phyloP scores from a whole-genome alignment of 2,113 vertebrate genomes.

The Danionella cerebrum region DNA sequence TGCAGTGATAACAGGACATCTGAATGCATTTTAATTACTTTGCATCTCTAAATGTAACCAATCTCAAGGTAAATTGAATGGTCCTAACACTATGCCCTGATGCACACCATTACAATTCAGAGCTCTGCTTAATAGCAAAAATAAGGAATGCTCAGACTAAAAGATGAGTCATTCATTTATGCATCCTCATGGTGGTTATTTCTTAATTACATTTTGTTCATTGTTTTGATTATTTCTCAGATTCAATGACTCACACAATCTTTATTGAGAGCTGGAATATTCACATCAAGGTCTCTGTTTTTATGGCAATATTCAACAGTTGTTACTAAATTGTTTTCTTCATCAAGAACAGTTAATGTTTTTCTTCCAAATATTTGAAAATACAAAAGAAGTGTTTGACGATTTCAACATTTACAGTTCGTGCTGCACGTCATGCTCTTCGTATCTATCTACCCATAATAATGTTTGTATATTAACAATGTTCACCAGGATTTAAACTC shows the following conservation, averaged over 20 bases:
- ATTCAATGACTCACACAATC: background rate
- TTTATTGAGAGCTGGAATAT: slow-evolving; percentile 18
- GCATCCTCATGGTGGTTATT: no score
- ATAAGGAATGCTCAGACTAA: slow-evolving; percentile 9
- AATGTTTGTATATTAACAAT: slow-evolving; percentile 21
- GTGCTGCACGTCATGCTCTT: slow-evolving; percentile 17
- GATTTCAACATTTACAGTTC: background rate
- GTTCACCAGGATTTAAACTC: slow-evolving; percentile 4
- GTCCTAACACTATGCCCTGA: background rate
- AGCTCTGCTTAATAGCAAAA: slow-evolving; percentile 27
- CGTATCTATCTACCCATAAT: slow-evolving; percentile 29
- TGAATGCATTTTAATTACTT: background rate
- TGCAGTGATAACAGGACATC: background rate
- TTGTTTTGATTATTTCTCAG: slow-evolving; percentile 3
- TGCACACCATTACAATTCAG: slow-evolving; percentile 3
- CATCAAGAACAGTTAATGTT: slow-evolving; percentile 30
- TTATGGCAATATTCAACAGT: slow-evolving; percentile 49
- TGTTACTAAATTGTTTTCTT: slow-evolving; percentile 43
- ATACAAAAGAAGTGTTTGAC: slow-evolving; percentile 4
- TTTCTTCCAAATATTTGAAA: slow-evolving; percentile 18
- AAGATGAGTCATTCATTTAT: background rate
- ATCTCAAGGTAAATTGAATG: background rate
- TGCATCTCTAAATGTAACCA: background rate
- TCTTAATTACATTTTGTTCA: no score
- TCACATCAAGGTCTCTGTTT: slow-evolving; percentile 26